Base-by-base conservation (phyloP, 2,113 vertebrate genomes). In the western clawed frog (Xenopus tropicalis) region DNA sequence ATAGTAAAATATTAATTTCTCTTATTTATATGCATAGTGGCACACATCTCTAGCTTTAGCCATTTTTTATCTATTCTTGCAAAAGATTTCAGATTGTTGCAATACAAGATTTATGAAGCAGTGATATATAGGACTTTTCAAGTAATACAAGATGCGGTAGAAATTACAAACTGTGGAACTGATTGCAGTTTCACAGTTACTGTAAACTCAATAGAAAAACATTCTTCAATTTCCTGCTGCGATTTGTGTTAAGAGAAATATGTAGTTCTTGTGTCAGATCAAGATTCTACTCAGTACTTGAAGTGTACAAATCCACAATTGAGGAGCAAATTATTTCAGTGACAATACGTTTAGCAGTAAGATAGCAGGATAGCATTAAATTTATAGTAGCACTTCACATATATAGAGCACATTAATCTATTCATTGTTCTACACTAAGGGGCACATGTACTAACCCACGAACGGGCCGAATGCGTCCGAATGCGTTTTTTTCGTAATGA, bases 221-320 rank as follows among this genome's bases (percentile, higher is more conserved):
- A 75, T 69, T 75, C 66, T 75, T 63, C 72, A 75, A 75, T 75
- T 75, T 75, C 72, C 66, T 75, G 66, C 72, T 69, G 66, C 66
- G 72, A 75, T 62, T 75, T 66, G 68, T 75, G 72, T 75, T 75
- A 75, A 75, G 72, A 75, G 72, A 66, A 75, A 75, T 75, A 75
- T 75, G 72, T 62, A 75, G 66, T 69, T 75, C 72, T 37, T 61
- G 72, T 75, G 72, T 75, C 72, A 75, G 57, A 75, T 75, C 65
- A 75, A 75, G 72, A 75, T 75, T 75, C 68, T 66, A 54, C 66
- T 75, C 25, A 69, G 14, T 62, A 75, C 44, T 66, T 69, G 56
- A 75, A 75, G 72, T 75, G 66, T 69, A 75, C 72, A 69, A 66
- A 75, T 75, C 56, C 67, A 37, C 72, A 74, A 75, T 75, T 75